Base-by-base conservation (phyloP, 2,113 vertebrate species). In the Heterotilapia buettikoferi region DNA sequence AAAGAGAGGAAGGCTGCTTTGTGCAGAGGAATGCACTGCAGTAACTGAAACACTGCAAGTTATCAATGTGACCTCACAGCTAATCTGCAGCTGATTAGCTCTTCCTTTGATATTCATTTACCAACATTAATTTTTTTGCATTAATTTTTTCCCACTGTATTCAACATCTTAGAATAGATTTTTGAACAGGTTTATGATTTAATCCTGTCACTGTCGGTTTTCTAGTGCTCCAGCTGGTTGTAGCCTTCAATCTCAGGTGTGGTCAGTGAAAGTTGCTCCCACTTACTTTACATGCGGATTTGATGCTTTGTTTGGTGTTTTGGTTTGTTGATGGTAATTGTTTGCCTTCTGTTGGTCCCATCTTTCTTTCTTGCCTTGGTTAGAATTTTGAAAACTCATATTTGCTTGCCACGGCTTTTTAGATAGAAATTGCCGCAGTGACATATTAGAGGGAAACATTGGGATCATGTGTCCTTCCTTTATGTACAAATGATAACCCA, bases 211-310 rank as follows among this genome's bases (percentile, higher is more conserved):
- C 61, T 66, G 33, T 8, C 0, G 4, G 19, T 21, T 68, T 68
- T 21, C 61, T 21, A 38, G 63, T 68, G 33, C 61, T 21, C 33
- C 61, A 38, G 9, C 31, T 66, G 9, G 16, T 63, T n/a, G 59
- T 36, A 63, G 63, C 19, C 6, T 68, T 38, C 63, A 63, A 4
- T 11, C 59, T 63, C 19, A 68, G 33, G 19, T 38, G 63, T 68
- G 19, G 19, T 68, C 33, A 21, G 63, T 68, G 63, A 2, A 38
- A 68, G 2, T 68, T 12, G 31, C 61, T 66, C 1, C 33, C 61
- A 38, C 19, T 38, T 68, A 13, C 11, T 68, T 68, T 68, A 13
- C 19, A 0, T 66, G 19, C 2, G 0, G 61, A 66, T 36, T n/a
- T 66, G 61, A 36, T 5, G 18, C 6, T 36, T 12, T 36, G 0